Conservation (phyloP, 2,797 vertebrate species). For the Scleropages formosus region DNA sequence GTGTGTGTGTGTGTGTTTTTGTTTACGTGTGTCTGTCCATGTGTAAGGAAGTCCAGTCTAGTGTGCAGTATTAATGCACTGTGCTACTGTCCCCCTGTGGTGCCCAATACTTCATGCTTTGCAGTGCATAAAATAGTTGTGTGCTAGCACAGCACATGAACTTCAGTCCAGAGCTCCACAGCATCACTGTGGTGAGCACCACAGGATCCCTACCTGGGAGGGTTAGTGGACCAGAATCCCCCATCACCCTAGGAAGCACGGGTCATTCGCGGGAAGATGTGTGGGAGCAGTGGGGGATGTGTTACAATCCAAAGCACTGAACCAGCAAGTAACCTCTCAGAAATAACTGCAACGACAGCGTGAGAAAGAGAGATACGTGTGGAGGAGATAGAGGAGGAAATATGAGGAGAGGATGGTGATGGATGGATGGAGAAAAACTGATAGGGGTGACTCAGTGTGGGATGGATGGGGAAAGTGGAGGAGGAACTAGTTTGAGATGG, state of each 20-base stretch:
- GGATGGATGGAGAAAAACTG: conserved; percentile 5
- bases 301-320: conserved; percentile 22
- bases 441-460: neutral
- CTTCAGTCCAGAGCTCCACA: neutral
- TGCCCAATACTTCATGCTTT: conserved; percentile 17
- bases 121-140: neutral
- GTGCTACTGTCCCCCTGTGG: neutral
- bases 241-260: neutral
- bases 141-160: neutral
- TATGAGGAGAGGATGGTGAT: neutral
- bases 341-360: neutral
- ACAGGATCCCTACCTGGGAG: neutral
- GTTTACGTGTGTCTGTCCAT: neutral
- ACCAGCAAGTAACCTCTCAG: conserved; percentile 21
- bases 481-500: too few species aligned
- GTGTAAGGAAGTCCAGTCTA: neutral
- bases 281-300: neutral
- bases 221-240: conserved; percentile 11
- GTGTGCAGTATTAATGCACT: neutral
- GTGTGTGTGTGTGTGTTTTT: neutral
- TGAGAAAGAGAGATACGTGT: neutral
- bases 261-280: neutral
- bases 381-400: conserved; percentile 11
- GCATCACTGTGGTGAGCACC: neutral
- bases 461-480: conserved; percentile 2